phyloP scores from a whole-genome alignment of 2,888 invertebrate genomes.

The Dryocosmus kuriphilus region DNA sequence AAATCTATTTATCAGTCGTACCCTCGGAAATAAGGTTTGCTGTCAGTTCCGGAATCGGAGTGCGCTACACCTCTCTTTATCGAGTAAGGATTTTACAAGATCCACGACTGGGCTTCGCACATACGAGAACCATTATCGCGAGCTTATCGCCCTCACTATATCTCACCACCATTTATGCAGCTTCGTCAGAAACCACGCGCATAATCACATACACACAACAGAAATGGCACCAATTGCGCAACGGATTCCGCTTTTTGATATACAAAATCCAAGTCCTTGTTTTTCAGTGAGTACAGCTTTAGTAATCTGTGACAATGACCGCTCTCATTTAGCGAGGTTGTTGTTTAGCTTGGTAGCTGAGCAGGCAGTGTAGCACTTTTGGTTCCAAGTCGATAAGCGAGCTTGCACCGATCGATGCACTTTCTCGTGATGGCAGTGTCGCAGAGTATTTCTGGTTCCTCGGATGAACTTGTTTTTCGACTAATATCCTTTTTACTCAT shows the following conservation, averaged over 20 bases:
- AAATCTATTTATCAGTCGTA: not conserved
- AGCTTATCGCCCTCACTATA: constrained; percentile 3
- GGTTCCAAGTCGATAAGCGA: constrained; percentile 32
- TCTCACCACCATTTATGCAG: constrained; percentile 11
- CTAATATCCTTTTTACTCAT: not conserved
- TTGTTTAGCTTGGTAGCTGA: not conserved
- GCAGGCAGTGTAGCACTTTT: constrained; percentile 26
- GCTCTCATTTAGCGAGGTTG: not conserved
- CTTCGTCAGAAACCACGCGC: not conserved
- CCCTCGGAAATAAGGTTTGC: not conserved
- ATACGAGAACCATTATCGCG: not conserved
- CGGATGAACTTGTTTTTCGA: not conserved
- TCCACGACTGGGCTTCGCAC: not conserved
- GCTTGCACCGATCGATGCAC: constrained; percentile 36
- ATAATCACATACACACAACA: not conserved
- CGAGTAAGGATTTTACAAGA: constrained; percentile 1
- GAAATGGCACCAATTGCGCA: not conserved
- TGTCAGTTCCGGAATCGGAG: not conserved
- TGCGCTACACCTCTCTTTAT: not conserved
- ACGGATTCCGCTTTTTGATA: not conserved
- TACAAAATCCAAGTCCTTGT: not conserved
- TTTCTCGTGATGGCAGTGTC: constrained; percentile 30
- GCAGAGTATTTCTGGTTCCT: not conserved
- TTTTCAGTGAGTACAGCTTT: not conserved
- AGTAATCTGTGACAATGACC: constrained; percentile 16